phyloP scores from a whole-genome alignment of 2,888 invertebrate species.

The Ariolimax columbianus region DNA sequence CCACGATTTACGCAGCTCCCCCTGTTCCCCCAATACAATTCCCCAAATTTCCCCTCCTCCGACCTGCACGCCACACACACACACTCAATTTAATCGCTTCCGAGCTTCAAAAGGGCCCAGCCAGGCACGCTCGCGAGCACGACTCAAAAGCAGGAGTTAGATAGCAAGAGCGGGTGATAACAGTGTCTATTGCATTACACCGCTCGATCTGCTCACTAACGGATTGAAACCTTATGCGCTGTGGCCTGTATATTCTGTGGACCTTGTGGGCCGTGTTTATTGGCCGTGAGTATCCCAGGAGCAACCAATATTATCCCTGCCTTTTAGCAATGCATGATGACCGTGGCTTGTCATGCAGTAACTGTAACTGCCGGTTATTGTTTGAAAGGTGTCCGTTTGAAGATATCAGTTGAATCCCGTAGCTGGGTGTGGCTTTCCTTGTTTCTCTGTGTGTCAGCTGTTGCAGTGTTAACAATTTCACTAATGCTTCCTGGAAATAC shows the following conservation, averaged over 20 bases:
- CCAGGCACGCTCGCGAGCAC: not conserved
- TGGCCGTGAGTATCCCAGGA: not conserved
- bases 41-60: not conserved
- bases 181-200: not conserved
- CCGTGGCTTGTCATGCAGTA: not conserved
- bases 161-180: not conserved
- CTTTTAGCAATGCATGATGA: not conserved
- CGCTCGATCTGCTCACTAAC: not conserved
- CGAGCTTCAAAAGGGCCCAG: not conserved
- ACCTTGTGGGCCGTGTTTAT: not conserved
- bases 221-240: not conserved
- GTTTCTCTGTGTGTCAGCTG: no score
- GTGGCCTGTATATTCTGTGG: not conserved
- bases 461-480: no score
- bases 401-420: no score
- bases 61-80: no score
- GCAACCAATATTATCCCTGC: not conserved
- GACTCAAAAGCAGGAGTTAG: not conserved
- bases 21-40: not conserved
- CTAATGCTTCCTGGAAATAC: no score
- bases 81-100: not conserved
- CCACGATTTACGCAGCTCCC: not conserved
- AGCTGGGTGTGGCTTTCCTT: no score
- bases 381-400: no score
- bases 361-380: not conserved